Base-by-base conservation (phyloP, 2,113 vertebrate genomes). In the Forbesichthys agassizii region DNA sequence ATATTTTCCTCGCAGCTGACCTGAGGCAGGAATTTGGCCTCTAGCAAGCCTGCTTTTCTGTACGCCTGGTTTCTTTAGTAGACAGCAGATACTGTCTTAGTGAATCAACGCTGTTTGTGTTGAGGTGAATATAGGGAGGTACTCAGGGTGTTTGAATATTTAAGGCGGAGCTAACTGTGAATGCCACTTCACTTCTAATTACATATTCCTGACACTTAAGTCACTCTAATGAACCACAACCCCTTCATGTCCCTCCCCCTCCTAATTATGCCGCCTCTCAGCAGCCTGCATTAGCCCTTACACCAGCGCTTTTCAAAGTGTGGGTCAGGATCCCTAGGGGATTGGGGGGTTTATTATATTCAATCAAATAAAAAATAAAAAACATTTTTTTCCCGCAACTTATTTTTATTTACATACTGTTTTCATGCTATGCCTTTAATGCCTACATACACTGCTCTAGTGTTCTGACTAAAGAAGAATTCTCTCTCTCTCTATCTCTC, bases 11-110 rank as follows among this genome's bases (percentile, higher is more conserved):
- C 86, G 84, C 82, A 84, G 85, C 86, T 90, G 88, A 87, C 88
- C 88, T 3, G 79, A 87, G 88, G 85, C 86, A 88, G 88, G 90
- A 88, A 91, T 89, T 89, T 90, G 86, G 88, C 82, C 86, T 82
- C 80, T 84, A 61, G 66, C 27, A 84, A 73, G 82, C 86, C 79
- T 69, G 83, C 90, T 86, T 83, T 87, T 88, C 82, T 89, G 84
- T 81, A 66, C 65, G 85, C 66, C 78, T 74, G 78, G 69, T 71
- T 83, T 8, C 89, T 88, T 85, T 88, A 88, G 86, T 88, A 88
- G 84, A 84, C 85, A 81, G 84, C 83, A 88, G 85, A 89, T 90
- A 90, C 88, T 85, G 88, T 88, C 88, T 89, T 86, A 86, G 88
- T 89, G 80, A 88, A 87, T 88, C 83, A 88, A 88, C 85, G 83